Conservation (phyloP, 1,140 invertebrate species). For the Neelides sp. region DNA sequence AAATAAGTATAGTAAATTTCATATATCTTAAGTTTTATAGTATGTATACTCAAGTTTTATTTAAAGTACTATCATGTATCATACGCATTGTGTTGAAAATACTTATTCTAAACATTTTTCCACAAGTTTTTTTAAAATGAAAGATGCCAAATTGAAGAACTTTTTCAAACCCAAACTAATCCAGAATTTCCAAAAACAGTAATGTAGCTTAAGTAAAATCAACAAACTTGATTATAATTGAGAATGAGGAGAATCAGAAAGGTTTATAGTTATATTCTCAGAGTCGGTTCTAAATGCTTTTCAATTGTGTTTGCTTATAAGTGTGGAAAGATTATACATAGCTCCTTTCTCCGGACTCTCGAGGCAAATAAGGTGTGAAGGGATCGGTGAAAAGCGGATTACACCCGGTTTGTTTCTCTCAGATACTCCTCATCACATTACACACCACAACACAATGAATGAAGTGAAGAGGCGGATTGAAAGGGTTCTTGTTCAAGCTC, state of each 20-base stretch:
- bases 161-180: too few species aligned
- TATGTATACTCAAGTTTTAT: too few species aligned
- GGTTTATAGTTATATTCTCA: background rate
- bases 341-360: constrained; percentile 4
- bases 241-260: background rate
- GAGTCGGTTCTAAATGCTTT: too few species aligned
- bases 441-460: constrained; percentile 12
- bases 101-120: too few species aligned
- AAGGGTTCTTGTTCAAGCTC: background rate
- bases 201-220: constrained; percentile 5
- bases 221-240: background rate
- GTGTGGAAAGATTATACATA: background rate
- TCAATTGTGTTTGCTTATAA: too few species aligned
- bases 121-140: too few species aligned
- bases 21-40: too few species aligned
- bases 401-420: constrained; percentile 26
- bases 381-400: constrained; percentile 24
- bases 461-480: background rate
- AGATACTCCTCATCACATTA: constrained; percentile 24
- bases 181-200: constrained; percentile 2
- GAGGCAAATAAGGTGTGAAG: constrained; percentile 30
- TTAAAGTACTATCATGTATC: too few species aligned
- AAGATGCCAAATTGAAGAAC: too few species aligned
- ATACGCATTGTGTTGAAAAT: too few species aligned
- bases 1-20: too few species aligned